Base-by-base conservation (phyloP, 1,140 invertebrate species). In the Diprion similis region DNA sequence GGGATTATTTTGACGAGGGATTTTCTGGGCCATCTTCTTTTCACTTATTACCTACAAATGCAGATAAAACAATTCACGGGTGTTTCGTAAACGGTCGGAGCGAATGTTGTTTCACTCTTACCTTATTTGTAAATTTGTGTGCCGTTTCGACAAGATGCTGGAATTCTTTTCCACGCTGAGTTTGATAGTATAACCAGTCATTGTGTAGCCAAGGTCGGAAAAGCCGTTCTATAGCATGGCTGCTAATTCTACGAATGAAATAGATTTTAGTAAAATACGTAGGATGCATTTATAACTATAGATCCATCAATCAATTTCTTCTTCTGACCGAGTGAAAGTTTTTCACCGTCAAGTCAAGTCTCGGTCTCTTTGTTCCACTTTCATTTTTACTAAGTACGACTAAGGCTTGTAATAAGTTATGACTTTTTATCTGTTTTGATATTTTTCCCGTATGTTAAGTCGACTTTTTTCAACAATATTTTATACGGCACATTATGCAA, bases 91-190 rank as follows among this genome's bases (percentile, higher is more conserved):
- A 46, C 1, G 66, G 9, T 8, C 0, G 51, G 9, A 8, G 51
- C 11, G n/a, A 17, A 8, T 59, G n/a, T 0, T 80, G 75, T 48
- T 80, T 71, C 59, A 78, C 19, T 24, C 82, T 84, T 71, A 87
- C 85, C 19, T 77, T 73, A 15, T 80, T 78, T 8, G 83, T 84
- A 75, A 83, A 83, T 13, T 74, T 46, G 47, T 84, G 82, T 74
- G 88, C 77, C 13, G 75, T 80, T 37, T 82, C 68, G 6, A 87
- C 77, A 15, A 81, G 76, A 6, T 75, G 71, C 0, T 73, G 46
- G 68, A 82, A 81, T 67, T 80, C 77, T 46, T 82, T 82, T 46
- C 83, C 83, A 8, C 76, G 77, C 15, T 73, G 10, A 74, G 82
- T 83, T 75, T 13, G 1, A 70, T 82, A 47, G 80, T 84, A 73